Conservation (phyloP, 2,113 vertebrate species). For the Passer domesticus region DNA sequence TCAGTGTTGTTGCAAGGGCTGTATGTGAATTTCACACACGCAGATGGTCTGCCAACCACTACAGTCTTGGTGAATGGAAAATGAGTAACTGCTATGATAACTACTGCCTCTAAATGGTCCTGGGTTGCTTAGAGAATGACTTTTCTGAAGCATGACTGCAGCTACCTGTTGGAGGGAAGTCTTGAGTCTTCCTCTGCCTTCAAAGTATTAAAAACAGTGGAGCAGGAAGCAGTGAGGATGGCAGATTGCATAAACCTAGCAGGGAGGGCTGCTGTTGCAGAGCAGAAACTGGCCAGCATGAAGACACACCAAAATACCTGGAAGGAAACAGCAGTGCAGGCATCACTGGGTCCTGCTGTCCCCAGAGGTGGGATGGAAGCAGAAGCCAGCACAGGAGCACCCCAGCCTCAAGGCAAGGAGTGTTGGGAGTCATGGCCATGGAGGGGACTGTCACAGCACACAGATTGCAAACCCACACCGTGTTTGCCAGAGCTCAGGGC, state of each 20-base stretch:
- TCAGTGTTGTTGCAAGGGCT: background rate
- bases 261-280: background rate
- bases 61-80: background rate
- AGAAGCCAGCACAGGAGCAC: background rate
- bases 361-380: background rate
- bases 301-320: background rate
- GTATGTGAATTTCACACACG: background rate
- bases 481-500: background rate
- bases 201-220: background rate
- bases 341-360: background rate
- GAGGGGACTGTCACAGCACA: background rate
- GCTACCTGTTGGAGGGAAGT: background rate
- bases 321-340: background rate
- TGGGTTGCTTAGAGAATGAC: background rate
- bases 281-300: background rate
- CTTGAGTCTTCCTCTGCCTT: background rate
- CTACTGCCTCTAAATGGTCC: background rate
- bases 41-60: background rate
- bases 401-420: background rate
- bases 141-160: background rate
- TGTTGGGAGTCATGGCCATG: rapidly evolving
- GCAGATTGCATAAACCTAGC: background rate
- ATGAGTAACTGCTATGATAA: background rate
- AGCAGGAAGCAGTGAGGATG: background rate
- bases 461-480: background rate